A percentile compares a stretch with the other conserved stretches of the same genome.
phyloP scores from a whole-genome alignment of 2,797 vertebrate species.

The Crypturellus tataupa region DNA sequence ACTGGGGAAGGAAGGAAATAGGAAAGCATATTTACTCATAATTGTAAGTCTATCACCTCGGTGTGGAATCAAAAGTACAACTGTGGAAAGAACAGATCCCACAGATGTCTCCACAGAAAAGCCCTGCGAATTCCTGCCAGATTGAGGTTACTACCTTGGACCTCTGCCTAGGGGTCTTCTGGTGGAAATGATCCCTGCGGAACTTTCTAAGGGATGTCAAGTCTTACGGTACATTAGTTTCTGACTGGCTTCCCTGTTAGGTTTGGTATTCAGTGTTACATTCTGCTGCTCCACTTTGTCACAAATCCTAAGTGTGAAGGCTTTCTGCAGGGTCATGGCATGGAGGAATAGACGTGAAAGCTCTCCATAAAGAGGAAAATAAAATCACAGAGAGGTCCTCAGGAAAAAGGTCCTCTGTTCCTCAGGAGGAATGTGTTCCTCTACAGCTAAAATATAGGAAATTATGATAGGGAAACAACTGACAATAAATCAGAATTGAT shows the following conservation, averaged over 20 bases:
- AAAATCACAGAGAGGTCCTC: neutral
- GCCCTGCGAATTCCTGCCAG: neutral
- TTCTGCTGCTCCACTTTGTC: neutral
- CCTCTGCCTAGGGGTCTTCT: neutral
- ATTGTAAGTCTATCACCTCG: neutral
- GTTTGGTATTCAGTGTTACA: fast-evolving
- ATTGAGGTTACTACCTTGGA: neutral
- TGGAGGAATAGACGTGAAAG: neutral
- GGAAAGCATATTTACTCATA: neutral
- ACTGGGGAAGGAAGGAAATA: neutral
- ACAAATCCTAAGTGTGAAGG: neutral
- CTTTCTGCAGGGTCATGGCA: neutral
- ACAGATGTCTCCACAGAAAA: neutral
- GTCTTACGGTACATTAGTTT: neutral
- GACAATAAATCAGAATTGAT: neutral
- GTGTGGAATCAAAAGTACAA: neutral
- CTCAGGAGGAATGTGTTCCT: neutral
- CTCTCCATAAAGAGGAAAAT: neutral
- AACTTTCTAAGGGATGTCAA: neutral
- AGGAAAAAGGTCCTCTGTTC: neutral
- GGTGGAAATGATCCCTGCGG: neutral
- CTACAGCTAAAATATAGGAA: neutral
- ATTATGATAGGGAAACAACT: neutral
- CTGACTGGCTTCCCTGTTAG: neutral
- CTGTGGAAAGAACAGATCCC: neutral